Conservation (phyloP, 1,140 invertebrate species). For the Lepidurus packardi region DNA sequence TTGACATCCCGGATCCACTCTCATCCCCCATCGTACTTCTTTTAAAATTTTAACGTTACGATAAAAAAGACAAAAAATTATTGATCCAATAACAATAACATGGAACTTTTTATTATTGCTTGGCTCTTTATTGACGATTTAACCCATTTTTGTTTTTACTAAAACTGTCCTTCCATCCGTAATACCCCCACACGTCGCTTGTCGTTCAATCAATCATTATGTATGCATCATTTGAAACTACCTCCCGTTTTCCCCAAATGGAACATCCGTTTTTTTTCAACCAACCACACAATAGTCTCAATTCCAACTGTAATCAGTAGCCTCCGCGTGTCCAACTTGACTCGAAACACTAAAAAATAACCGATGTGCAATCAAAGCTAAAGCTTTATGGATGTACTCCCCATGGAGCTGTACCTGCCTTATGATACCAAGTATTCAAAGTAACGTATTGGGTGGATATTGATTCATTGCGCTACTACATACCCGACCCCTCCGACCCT, state of each 20-base stretch:
- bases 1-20: too few species aligned
- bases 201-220: neutral
- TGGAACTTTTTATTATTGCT: too few species aligned
- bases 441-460: neutral
- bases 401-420: conserved; percentile 20
- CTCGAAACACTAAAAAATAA: neutral
- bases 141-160: neutral
- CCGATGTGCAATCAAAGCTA: conserved; percentile 18
- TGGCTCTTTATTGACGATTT: neutral
- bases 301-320: neutral
- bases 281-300: neutral
- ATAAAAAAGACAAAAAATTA: too few species aligned
- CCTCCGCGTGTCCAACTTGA: neutral
- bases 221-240: neutral
- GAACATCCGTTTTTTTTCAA: neutral
- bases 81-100: too few species aligned
- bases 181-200: neutral
- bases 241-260: neutral
- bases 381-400: conserved; percentile 21
- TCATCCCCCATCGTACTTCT: too few species aligned
- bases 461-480: neutral
- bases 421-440: conserved; percentile 22
- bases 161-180: neutral
- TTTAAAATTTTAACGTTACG: too few species aligned
- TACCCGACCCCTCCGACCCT: neutral